A percentile compares a stretch with the other conserved stretches of the same genome.
These are phyloP conservation scores for Urocyon cinereoargenteus DNA, from an alignment of 2,797 vertebrate genomes.

Conservation along the genomic window DNA sequence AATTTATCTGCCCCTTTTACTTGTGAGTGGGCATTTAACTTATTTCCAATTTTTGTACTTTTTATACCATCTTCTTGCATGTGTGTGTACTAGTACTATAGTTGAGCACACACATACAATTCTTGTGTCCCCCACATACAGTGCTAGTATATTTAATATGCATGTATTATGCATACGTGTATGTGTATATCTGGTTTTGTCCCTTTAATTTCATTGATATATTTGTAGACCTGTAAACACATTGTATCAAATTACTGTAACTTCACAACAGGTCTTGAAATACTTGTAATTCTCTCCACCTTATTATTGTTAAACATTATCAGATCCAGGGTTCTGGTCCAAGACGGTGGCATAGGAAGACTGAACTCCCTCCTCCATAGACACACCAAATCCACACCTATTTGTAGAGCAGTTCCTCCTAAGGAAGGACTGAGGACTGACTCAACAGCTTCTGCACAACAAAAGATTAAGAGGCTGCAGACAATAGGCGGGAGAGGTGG, in stretches of 20 bases:
- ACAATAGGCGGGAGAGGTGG: background rate
- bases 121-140: background rate
- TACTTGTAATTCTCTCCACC: background rate
- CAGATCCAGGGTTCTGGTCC: background rate
- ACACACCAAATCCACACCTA: background rate
- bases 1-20: background rate
- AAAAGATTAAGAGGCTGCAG: background rate
- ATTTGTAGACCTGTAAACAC: background rate
- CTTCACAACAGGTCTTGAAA: background rate
- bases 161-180: background rate
- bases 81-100: too few species aligned
- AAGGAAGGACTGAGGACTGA: background rate
- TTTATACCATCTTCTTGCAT: too few species aligned
- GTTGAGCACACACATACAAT: background rate
- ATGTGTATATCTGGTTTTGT: background rate
- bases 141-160: background rate
- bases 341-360: background rate
- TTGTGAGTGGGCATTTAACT: background rate
- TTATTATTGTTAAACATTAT: background rate
- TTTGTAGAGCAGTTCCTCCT: background rate
- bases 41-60: background rate
- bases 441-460: background rate
- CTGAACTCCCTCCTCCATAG: background rate
- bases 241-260: background rate
- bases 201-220: background rate